A percentile compares a stretch with the other conserved stretches of the same genome.
Evolutionary conservation across 2,797 vertebrate species (phyloP).

Genomic region (Sternotherus odoratus): DNA sequence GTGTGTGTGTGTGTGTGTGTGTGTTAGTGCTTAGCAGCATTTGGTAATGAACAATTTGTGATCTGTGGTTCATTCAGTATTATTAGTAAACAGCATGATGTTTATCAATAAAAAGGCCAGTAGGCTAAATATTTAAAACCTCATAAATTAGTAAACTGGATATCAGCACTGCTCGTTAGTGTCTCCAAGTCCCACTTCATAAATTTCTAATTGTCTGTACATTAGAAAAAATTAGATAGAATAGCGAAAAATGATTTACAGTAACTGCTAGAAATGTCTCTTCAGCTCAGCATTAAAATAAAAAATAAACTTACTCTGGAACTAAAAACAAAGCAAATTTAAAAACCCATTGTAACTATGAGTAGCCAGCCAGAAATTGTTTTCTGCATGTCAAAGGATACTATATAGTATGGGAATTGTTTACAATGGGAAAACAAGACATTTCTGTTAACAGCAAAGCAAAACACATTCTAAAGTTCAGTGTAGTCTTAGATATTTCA

Average conservation of each 20-base stretch:
- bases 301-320: slow-evolving; percentile 45
- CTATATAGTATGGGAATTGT: not conserved
- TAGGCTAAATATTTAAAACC: slow-evolving; percentile 36
- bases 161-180: slow-evolving; percentile 57
- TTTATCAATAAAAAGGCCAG: slow-evolving; percentile 57
- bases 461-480: not conserved
- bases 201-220: slow-evolving; percentile 68
- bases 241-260: slow-evolving; percentile 63
- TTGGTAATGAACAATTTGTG: slow-evolving; percentile 16
- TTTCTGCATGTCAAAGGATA: slow-evolving; percentile 3
- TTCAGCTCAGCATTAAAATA: slow-evolving; percentile 46
- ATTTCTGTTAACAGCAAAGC: not conserved
- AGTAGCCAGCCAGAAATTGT: not conserved
- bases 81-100: slow-evolving; percentile 42
- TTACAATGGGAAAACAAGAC: not conserved
- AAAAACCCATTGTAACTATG: not conserved
- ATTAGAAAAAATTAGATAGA: slow-evolving; percentile 63
- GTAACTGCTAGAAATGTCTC: slow-evolving; percentile 41
- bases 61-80: slow-evolving; percentile 13
- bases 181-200: slow-evolving; percentile 61
- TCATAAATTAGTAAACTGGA: slow-evolving; percentile 60
- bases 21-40: not conserved
- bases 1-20: too few species aligned
- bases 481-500: slow-evolving; percentile 21
- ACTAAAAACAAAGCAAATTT: slow-evolving; percentile 12